These are phyloP conservation scores for Agrotis ipsilon DNA, from an alignment of 2,888 invertebrate genomes.

Conservation along the genomic window DNA sequence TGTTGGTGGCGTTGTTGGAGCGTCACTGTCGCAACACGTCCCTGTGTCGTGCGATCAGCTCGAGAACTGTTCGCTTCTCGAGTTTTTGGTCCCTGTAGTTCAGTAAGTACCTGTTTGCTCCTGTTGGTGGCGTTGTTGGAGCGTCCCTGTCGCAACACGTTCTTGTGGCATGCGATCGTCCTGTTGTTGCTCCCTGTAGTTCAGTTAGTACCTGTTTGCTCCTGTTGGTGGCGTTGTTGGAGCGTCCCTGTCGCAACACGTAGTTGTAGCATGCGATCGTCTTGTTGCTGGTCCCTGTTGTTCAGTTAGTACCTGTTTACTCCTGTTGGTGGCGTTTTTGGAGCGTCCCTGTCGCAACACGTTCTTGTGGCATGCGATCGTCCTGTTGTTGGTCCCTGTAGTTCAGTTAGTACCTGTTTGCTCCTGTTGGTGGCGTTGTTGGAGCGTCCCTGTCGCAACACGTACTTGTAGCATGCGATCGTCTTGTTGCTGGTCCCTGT, in stretches of 20 bases:
- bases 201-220: too few relatives aligned
- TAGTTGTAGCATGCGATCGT: slow-evolving; percentile 76
- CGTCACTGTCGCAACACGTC: slow-evolving; percentile 90
- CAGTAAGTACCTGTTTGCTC: too few relatives aligned
- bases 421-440: too few relatives aligned
- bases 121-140: too few relatives aligned
- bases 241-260: slow-evolving; percentile 90
- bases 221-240: slow-evolving; percentile 90
- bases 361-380: slow-evolving; percentile 78
- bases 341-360: slow-evolving; percentile 90
- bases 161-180: neutral
- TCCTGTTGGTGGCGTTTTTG: slow-evolving; percentile 90
- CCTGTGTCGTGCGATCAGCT: slow-evolving; percentile 71
- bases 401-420: too few relatives aligned
- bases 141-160: neutral
- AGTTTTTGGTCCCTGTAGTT: slow-evolving; percentile 64
- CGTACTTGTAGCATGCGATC: slow-evolving; percentile 75
- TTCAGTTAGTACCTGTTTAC: slow-evolving; percentile 80
- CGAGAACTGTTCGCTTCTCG: slow-evolving; percentile 84
- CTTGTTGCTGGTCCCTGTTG: slow-evolving; percentile 71
- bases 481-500: slow-evolving; percentile 76
- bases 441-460: too few relatives aligned
- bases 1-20: slow-evolving; percentile 90
- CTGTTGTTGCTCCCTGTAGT: too few relatives aligned
- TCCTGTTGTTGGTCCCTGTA: too few relatives aligned